These are phyloP conservation scores for Mongoloraphidia duomilia DNA, from an alignment of 2,888 invertebrate species.

Conservation along the genomic window DNA sequence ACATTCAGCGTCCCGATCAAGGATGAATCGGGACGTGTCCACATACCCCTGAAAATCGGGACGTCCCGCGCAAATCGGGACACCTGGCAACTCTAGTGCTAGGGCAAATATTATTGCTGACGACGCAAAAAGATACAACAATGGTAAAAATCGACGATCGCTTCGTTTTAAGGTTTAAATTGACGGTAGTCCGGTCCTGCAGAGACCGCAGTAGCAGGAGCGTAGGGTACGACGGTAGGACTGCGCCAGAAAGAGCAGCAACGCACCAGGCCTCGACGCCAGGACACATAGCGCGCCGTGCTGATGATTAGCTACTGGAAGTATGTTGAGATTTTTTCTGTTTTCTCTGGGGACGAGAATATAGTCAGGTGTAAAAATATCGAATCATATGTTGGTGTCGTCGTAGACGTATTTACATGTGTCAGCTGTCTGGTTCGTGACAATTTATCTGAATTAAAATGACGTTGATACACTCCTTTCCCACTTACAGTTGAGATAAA, in stretches of 20 bases:
- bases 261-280: too few relatives aligned
- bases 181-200: background rate
- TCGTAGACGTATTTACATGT: background rate
- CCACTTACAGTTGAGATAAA: background rate
- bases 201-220: background rate
- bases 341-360: background rate
- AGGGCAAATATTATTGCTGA: too few relatives aligned
- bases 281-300: background rate
- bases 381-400: background rate
- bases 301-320: slow-evolving; percentile 1
- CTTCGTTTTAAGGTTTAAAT: too few relatives aligned
- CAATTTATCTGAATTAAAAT: slow-evolving; percentile 2
- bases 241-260: background rate
- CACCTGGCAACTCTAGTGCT: too few relatives aligned
- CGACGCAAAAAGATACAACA: too few relatives aligned
- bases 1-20: too few relatives aligned
- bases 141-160: too few relatives aligned
- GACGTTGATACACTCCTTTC: background rate
- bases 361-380: background rate
- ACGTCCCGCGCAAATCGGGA: too few relatives aligned
- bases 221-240: background rate
- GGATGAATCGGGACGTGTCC: too few relatives aligned
- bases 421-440: background rate
- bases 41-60: too few relatives aligned
- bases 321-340: slow-evolving; percentile 1